A percentile compares a stretch with the other conserved stretches of the same genome.
Evolutionary conservation across 2,797 vertebrate genomes (phyloP).

Genomic region (Sciurus carolinensis): DNA sequence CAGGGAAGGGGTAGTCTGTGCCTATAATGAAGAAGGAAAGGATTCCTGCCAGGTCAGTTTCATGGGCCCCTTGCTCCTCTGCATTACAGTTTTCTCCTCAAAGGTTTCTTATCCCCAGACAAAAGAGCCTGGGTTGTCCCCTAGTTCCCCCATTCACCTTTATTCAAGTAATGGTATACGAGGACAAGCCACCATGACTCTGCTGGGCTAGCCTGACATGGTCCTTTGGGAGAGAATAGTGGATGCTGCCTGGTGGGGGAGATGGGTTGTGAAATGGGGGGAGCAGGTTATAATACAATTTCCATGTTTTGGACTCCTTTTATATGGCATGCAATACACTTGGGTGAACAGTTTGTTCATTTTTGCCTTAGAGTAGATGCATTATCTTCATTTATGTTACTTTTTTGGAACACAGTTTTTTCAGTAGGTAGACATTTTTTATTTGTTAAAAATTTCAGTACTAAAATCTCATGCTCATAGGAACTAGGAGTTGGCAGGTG

Average conservation of each 20-base stretch:
- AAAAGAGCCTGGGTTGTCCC: background rate
- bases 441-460: background rate
- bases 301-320: background rate
- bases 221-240: background rate
- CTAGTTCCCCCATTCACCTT: background rate
- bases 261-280: background rate
- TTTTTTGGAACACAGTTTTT: background rate
- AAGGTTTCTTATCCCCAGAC: background rate
- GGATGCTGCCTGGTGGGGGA: background rate
- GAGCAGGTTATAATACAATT: background rate
- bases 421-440: background rate
- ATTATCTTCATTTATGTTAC: background rate
- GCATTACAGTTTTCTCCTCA: background rate
- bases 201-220: background rate
- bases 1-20: constrained; percentile 48
- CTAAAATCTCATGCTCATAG: background rate
- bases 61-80: background rate
- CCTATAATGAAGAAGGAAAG: background rate
- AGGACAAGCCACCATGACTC: background rate
- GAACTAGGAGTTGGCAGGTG: background rate
- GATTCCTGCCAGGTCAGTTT: constrained; percentile 79
- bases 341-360: background rate
- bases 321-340: background rate
- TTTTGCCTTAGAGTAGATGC: background rate
- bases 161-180: background rate